Evolutionary conservation across 2,888 invertebrate genomes (phyloP), one percentile per base, ranked within the genome.

Genomic region (Frankliniella intonsa): DNA sequence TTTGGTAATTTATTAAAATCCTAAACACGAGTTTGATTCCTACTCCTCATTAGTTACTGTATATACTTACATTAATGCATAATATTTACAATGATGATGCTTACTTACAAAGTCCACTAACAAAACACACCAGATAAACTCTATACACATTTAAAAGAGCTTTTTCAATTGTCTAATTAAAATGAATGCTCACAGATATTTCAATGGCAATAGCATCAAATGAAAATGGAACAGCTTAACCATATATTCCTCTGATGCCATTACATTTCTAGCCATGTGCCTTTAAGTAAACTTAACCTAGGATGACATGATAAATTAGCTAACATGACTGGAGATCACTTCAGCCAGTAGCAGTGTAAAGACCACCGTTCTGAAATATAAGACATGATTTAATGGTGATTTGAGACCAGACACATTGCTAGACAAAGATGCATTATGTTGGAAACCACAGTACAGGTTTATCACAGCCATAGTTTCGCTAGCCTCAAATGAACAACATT

Each of bases 1-100:
- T 76, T 76, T 76, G 69, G 69, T 76, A 76, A 76, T 76, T 76
- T 76, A 76, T 76, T 76, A 76, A 69, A 76, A 76, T 76, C 69
- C 69, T 76, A 76, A 76, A 25, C 69, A 76, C 69, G 25, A 76
- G 69, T 76, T 76, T 76, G 69, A 76, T 76, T 76, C 69, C 69
- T 76, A 76, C 69, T 76, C 69, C 69, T 76, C 69, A 76, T 76
- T 76, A 76, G 69, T 76, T 76, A 76, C 69, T 76, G 69, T 76
- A 76, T 76, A 76, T 76, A 76, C 69, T 76, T 76, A 76, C 69
- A 76, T 76, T 76, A 76, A 76, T 76, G 69, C 69, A 76, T 76
- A 76, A 76, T 76, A 76, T 76, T 76, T 76, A 76, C 69, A 76
- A 76, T 76, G 69, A 76, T 76, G 69, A 76, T 76, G 69, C 69